Conservation (phyloP, 2,113 vertebrate genomes). For the Halichoeres trimaculatus region DNA sequence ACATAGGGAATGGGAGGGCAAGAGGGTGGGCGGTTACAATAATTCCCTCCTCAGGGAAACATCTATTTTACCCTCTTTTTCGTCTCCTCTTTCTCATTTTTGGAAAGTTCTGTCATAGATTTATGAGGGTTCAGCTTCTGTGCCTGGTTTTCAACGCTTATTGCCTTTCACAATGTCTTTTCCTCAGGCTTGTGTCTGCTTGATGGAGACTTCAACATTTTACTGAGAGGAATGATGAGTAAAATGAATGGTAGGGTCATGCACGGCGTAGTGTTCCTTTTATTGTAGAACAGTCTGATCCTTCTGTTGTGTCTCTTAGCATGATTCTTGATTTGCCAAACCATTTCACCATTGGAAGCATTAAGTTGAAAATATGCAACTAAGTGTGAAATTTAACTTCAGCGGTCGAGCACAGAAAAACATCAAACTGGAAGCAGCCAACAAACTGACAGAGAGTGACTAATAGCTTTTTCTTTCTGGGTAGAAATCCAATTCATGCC, state of each 20-base stretch:
- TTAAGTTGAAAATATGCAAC: conserved; percentile 70
- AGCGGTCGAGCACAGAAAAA: conserved; percentile 63
- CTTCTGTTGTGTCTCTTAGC: conserved; percentile 57
- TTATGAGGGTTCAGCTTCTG: conserved; percentile 75
- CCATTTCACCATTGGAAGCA: conserved; percentile 53
- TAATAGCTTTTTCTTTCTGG: conserved; percentile 77
- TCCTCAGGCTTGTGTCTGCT: conserved; percentile 71
- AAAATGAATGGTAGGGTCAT: conserved; percentile 61
- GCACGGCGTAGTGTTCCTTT: conserved; percentile 49
- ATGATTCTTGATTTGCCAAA: conserved; percentile 65
- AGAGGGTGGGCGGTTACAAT: conserved; percentile 78
- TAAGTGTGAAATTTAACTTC: conserved; percentile 72
- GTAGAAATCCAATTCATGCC: conserved; percentile 85
- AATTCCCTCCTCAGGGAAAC: conserved; percentile 81
- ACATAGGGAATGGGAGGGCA: conserved; percentile 76
- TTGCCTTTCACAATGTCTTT: conserved; percentile 73
- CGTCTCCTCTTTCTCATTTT: conserved; percentile 69
- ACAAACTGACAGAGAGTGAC: conserved; percentile 81
- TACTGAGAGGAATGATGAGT: conserved; percentile 62
- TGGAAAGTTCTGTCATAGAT: conserved; percentile 83
- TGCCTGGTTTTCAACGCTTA: conserved; percentile 66
- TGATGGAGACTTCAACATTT: conserved; percentile 73
- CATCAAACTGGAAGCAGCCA: conserved; percentile 72
- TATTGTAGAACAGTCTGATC: conserved; percentile 41
- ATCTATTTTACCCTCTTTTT: conserved; percentile 66